Percentiles rank a stretch among this genome's conserved stretches.
Conservation (phyloP, 2,113 vertebrate genomes). For the Epinephelus fuscoguttatus region DNA sequence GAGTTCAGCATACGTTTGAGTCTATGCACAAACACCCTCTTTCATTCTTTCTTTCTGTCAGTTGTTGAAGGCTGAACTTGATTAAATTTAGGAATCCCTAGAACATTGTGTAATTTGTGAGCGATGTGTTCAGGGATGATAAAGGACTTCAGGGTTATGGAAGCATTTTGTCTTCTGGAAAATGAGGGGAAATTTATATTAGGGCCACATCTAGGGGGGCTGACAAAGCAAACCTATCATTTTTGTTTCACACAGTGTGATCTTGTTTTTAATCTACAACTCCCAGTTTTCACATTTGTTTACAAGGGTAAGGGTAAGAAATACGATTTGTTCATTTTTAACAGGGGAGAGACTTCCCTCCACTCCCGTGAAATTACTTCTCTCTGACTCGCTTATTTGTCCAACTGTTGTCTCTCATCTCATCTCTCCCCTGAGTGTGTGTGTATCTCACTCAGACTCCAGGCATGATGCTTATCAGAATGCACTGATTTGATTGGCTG, state of each 20-base stretch:
- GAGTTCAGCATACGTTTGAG: slow-evolving; percentile 29
- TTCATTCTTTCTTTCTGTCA: not conserved
- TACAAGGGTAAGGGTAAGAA: too few species aligned
- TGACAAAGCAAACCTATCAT: not conserved
- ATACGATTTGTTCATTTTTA: too few species aligned
- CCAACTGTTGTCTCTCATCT: too few species aligned
- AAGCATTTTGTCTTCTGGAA: not conserved
- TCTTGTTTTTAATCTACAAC: slow-evolving; percentile 4
- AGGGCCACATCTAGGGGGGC: not conserved
- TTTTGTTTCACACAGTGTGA: not conserved
- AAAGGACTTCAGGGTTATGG: slow-evolving; percentile 1
- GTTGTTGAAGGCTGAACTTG: not conserved
- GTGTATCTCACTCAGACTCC: too few species aligned
- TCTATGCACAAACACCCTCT: not conserved
- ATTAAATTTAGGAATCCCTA: not conserved
- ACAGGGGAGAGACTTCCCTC: too few species aligned
- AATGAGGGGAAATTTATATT: not conserved
- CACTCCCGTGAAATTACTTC: too few species aligned
- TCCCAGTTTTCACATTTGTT: not conserved
- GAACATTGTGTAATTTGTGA: slow-evolving; percentile 7
- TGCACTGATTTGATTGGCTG: too few species aligned
- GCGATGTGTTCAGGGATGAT: not conserved
- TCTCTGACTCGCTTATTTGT: too few species aligned
- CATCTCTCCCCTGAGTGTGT: too few species aligned
- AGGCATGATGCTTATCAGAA: too few species aligned